Evolutionary conservation across 2,113 vertebrate genomes (phyloP).

Genomic region (Thunnus maccoyii): DNA sequence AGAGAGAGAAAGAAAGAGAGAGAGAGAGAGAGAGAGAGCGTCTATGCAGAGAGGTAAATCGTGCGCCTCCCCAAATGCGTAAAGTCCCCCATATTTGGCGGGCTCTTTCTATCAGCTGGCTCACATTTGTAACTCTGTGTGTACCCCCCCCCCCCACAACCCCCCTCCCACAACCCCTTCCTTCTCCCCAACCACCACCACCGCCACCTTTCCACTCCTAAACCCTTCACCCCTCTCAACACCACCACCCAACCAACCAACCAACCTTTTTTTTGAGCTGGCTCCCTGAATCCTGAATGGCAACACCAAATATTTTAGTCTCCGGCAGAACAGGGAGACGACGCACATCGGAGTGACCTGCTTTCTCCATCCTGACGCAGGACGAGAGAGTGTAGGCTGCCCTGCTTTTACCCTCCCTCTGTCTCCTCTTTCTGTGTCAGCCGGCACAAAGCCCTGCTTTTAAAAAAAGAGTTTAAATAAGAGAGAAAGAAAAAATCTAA

Average conservation of each 20-base stretch:
- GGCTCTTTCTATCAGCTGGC: slow-evolving; percentile 76
- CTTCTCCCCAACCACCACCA: slow-evolving; percentile 29
- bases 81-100: slow-evolving; percentile 68
- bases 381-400: slow-evolving; percentile 40
- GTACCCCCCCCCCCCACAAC: slow-evolving; percentile 12
- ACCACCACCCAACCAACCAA: slow-evolving; percentile 19
- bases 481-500: slow-evolving; percentile 1
- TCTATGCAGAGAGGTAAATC: slow-evolving; percentile 41
- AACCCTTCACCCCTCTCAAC: slow-evolving; percentile 38
- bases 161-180: slow-evolving; percentile 11
- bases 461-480: slow-evolving; percentile 36
- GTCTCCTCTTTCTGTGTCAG: slow-evolving; percentile 31
- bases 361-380: slow-evolving; percentile 69
- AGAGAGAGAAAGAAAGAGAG: no score
- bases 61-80: slow-evolving; percentile 60
- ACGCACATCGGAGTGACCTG: slow-evolving; percentile 85
- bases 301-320: slow-evolving; percentile 81
- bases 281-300: slow-evolving; percentile 81
- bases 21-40: slow-evolving; percentile 12
- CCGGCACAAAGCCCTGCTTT: slow-evolving; percentile 22
- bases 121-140: slow-evolving; percentile 74
- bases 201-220: slow-evolving; percentile 21
- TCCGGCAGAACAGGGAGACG: slow-evolving; percentile 85
- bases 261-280: slow-evolving; percentile 36
- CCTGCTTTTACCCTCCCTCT: background rate